Evolutionary conservation across 2,797 vertebrate species (phyloP), one percentile per base, ranked within the genome.

Genomic region (Phaenicophaeus curvirostris): DNA sequence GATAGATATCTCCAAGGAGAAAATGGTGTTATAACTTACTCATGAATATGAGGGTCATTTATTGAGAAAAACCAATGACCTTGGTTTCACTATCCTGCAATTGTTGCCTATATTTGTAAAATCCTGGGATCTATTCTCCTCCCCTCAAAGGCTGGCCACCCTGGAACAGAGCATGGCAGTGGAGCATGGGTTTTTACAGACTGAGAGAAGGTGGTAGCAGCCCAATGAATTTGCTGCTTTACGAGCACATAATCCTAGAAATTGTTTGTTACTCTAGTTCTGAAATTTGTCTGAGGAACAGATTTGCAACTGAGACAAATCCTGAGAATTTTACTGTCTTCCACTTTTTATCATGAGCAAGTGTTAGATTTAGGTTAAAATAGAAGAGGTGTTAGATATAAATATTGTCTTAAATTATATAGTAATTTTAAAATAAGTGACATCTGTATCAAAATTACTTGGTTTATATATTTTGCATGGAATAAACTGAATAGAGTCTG

Each of bases 131-230:
- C 28, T 65, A 5, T 59, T 78, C 12, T 65, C 6, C 24, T 59
- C 31, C 28, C 21, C 7, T 4, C 11, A 41, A 54, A 62, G 27
- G 14, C 44, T 2, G 0, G n/a, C 9, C 5, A 39, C 11, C 6
- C 23, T 54, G 3, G 13, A 37, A 10, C 0, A 51, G 28, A 48
- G 7, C 5, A 27, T 23, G 21, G n/a, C 30, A 55, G 41, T 28
- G n/a, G 16, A 57, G 25, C 19, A 80, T 23, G 67, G 53, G 6
- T 20, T 55, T 79, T 48, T 48, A 58, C 25, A 63, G 24, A 16
- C 13, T 55, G 31, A 75, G 39, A 28, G 17, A 30, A 53, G 4
- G 11, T 5, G 8, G 16, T 17, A 72, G 44, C 28, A 71, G 24
- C 12, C 15, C 57, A 55, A 17, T 44, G 31, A 83, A 77, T 31